Evolutionary conservation across 2,888 invertebrate genomes (phyloP).

Genomic region (Eudemis profundana): DNA sequence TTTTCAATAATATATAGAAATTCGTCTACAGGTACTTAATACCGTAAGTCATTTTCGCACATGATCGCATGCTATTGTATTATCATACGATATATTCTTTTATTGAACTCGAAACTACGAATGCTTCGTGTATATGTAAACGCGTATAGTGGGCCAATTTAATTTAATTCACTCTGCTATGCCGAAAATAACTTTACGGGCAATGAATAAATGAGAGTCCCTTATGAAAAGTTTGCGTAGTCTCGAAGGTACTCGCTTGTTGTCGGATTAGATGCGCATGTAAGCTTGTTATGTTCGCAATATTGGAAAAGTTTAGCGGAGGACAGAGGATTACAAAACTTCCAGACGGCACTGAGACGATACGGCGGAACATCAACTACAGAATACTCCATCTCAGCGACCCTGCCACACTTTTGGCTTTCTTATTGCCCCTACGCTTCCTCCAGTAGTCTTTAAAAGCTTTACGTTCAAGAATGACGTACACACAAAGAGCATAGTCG

Average conservation of each 20-base stretch:
- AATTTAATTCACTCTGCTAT: constrained; percentile 10
- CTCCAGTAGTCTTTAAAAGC: constrained; percentile 7
- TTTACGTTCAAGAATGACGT: background rate
- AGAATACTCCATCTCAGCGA: constrained; percentile 38
- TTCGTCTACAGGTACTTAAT: no score
- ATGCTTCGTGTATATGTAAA: background rate
- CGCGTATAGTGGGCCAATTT: background rate
- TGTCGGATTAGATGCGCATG: constrained; percentile 64
- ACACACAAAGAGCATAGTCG: background rate
- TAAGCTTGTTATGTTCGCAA: constrained; percentile 71
- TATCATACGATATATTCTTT: no score
- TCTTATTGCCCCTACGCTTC: constrained; percentile 31
- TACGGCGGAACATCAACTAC: constrained; percentile 57
- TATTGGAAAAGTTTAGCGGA: constrained; percentile 76
- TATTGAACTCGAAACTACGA: background rate
- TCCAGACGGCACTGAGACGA: constrained; percentile 60
- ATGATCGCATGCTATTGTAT: no score
- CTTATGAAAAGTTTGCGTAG: constrained; percentile 57
- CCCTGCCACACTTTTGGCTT: constrained; percentile 30
- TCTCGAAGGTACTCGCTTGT: constrained; percentile 54
- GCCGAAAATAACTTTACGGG: constrained; percentile 26
- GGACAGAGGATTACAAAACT: constrained; percentile 77
- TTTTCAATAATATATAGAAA: no score
- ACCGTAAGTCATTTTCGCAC: no score
- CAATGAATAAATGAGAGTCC: constrained; percentile 59